Percentiles rank a stretch among this genome's conserved stretches.
phyloP scores from a whole-genome alignment of 2,797 vertebrate genomes.

The Thalassophryne amazonica region DNA sequence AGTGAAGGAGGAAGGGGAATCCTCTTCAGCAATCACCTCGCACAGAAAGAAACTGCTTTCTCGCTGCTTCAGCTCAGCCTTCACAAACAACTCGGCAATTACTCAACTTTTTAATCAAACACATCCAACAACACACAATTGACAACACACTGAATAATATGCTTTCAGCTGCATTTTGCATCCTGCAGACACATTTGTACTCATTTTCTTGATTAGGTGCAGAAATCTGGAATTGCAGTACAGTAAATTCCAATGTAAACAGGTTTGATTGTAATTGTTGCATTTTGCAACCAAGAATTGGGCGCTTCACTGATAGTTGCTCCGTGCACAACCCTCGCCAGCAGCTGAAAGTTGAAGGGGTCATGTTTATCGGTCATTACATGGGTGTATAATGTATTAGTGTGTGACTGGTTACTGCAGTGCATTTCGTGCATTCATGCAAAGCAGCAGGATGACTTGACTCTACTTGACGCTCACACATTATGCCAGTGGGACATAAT shows the following conservation, averaged over 20 bases:
- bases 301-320: constrained; percentile 5
- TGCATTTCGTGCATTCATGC: constrained; percentile 52
- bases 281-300: constrained; percentile 21
- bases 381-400: constrained; percentile 39
- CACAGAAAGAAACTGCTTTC: constrained; percentile 38
- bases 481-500: constrained; percentile 51
- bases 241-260: background rate
- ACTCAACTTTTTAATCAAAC: constrained; percentile 55
- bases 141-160: background rate
- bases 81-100: constrained; percentile 29
- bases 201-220: constrained; percentile 26
- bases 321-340: constrained; percentile 7
- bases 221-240: background rate
- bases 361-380: constrained; percentile 42
- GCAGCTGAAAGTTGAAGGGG: constrained; percentile 20
- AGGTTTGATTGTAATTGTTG: constrained; percentile 1
- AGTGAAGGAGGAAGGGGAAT: constrained; percentile 47
- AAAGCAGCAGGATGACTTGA: constrained; percentile 49
- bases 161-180: background rate
- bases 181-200: background rate
- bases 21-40: constrained; percentile 49
- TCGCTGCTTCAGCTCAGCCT: constrained; percentile 33
- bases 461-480: constrained; percentile 56
- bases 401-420: constrained; percentile 45
- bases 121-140: constrained; percentile 1